A percentile compares a stretch with the other conserved stretches of the same genome.
Evolutionary conservation across 2,113 vertebrate species (phyloP).

Genomic region (Pandion haliaetus): DNA sequence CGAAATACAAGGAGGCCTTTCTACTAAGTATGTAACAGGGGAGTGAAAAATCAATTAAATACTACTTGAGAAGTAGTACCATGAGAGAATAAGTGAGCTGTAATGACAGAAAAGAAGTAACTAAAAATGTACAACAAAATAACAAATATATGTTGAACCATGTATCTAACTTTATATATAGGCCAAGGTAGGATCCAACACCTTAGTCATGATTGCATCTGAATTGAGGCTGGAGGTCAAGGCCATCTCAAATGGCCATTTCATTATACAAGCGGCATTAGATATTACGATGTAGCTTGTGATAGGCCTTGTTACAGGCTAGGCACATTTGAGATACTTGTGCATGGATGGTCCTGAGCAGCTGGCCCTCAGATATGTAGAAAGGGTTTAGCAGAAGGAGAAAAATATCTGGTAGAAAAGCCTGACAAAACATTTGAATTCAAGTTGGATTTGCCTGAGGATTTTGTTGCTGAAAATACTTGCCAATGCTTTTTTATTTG

Average conservation of each 20-base stretch:
- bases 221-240: background rate
- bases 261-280: background rate
- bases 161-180: fast-evolving
- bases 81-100: background rate
- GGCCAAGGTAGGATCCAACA: background rate
- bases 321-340: background rate
- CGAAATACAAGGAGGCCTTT: background rate
- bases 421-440: background rate
- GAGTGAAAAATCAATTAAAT: background rate
- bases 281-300: background rate
- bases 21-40: background rate
- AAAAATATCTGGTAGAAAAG: background rate
- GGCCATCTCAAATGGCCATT: background rate
- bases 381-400: background rate
- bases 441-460: background rate
- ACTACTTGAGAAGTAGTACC: background rate
- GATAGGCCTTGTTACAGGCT: background rate
- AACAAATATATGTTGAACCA: background rate
- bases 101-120: background rate
- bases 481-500: background rate
- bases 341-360: background rate
- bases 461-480: background rate
- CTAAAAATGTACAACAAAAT: background rate
- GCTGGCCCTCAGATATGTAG: background rate
- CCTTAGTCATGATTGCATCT: background rate